These are phyloP conservation scores for Hemicrepidius hirtus DNA, from an alignment of 2,888 invertebrate genomes.

Conservation along the genomic window DNA sequence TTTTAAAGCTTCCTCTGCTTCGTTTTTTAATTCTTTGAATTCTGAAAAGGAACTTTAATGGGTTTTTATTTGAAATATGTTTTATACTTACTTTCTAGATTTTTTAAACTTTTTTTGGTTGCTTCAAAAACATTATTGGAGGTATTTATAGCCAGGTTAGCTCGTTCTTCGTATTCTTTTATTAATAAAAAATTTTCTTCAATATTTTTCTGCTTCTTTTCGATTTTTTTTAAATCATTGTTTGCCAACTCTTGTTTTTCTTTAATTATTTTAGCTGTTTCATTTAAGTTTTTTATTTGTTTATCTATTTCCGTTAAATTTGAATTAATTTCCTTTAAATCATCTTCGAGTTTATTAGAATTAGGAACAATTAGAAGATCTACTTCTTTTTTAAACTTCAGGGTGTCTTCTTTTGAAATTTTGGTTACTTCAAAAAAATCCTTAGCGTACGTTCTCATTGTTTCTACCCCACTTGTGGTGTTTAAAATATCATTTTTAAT, in stretches of 20 bases:
- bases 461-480: background rate
- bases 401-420: constrained; percentile 86
- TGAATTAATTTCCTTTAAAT: constrained; percentile 1
- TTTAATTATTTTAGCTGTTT: background rate
- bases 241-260: background rate
- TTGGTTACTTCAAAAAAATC: constrained; percentile 84
- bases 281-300: constrained; percentile 12
- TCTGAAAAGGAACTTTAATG: constrained; percentile 15
- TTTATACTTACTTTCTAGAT: constrained; percentile 26
- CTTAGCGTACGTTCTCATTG: constrained; percentile 63
- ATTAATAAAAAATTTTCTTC: constrained; percentile 2
- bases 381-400: constrained; percentile 86
- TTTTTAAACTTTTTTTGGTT: background rate
- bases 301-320: background rate
- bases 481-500: constrained; percentile 21
- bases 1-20: constrained; percentile 28
- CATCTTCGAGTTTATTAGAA: background rate
- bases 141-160: constrained; percentile 16
- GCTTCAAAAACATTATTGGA: background rate
- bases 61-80: too few species aligned
- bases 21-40: constrained; percentile 22
- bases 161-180: constrained; percentile 5
- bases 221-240: constrained; percentile 10
- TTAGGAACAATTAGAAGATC: constrained; percentile 84
- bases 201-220: constrained; percentile 13